Conservation (phyloP, 1,140 invertebrate genomes). For the Trichonephila clavata region DNA sequence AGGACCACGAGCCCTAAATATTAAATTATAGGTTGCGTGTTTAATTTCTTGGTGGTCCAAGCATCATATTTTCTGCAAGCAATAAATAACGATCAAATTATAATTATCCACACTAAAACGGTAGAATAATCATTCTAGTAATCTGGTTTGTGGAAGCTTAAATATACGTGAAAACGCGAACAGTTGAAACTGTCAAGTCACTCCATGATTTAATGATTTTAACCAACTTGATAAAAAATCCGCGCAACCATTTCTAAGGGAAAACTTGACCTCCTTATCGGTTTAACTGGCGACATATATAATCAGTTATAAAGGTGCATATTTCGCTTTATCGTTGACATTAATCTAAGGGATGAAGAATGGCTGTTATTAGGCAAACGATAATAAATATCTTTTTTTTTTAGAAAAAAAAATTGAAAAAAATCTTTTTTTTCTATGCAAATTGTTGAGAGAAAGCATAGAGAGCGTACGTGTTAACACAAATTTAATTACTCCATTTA, state of each 20-base stretch:
- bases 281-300: background rate
- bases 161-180: background rate
- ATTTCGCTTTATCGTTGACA: background rate
- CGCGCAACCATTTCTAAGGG: too few relatives aligned
- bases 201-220: conserved; percentile 3
- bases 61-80: background rate
- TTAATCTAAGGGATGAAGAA: background rate
- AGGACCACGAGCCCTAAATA: background rate
- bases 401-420: background rate
- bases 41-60: background rate
- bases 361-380: background rate
- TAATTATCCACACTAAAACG: conserved; percentile 7
- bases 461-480: too few relatives aligned
- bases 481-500: too few relatives aligned
- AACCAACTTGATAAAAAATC: background rate
- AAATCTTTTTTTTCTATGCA: background rate
- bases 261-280: background rate
- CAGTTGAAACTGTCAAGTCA: background rate
- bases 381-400: background rate
- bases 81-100: conserved; percentile 2
- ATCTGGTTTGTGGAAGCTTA: background rate
- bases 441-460: background rate
- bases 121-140: background rate
- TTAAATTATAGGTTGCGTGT: background rate
- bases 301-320: background rate